phyloP scores from a whole-genome alignment of 1,140 invertebrate genomes.

The Aphis gossypii region DNA sequence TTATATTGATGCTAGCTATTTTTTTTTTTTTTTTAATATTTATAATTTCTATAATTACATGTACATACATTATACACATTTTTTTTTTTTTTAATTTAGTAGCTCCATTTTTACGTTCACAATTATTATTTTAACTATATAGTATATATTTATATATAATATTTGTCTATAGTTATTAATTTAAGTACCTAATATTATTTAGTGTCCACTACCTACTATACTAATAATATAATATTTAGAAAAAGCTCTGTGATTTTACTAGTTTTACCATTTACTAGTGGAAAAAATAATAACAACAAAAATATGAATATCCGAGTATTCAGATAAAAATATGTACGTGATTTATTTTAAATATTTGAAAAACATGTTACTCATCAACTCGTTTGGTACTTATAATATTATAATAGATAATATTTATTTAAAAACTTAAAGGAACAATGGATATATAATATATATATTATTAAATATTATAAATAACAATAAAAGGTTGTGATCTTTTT shows the following conservation, averaged over 20 bases:
- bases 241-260: not conserved
- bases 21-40: not conserved
- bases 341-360: not conserved
- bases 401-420: not conserved
- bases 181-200: not conserved
- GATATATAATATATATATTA: not conserved
- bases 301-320: not conserved
- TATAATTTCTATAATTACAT: not conserved
- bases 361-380: not conserved
- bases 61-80: too few species aligned
- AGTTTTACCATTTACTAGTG: not conserved
- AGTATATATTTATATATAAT: too few species aligned
- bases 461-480: not conserved
- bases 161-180: not conserved
- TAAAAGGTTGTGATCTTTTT: not conserved
- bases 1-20: too few species aligned
- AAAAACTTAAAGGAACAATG: not conserved
- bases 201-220: not conserved
- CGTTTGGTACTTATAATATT: not conserved
- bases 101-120: not conserved
- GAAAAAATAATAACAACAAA: not conserved
- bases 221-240: not conserved
- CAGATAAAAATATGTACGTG: constrained; percentile 10
- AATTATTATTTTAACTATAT: not conserved
- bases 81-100: not conserved